Conservation (phyloP, 2,888 invertebrate genomes). For the Tupiocoris notatus region DNA sequence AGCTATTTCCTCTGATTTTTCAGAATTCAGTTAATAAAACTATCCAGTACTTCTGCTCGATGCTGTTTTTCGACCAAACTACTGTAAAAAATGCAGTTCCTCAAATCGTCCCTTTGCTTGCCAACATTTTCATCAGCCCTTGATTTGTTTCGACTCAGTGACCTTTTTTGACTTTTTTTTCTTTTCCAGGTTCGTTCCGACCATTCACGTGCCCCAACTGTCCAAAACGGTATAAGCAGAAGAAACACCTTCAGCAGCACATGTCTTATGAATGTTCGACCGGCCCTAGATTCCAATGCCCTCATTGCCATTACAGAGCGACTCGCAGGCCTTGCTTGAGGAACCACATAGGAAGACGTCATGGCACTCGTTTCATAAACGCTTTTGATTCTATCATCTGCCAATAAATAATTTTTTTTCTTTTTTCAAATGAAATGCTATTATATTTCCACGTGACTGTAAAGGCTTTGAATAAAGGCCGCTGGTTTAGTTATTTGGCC, state of each 20-base stretch:
- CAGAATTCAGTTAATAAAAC: no score
- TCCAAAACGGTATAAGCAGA: conserved; percentile 46
- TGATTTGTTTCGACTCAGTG: no score
- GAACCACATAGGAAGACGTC: not conserved
- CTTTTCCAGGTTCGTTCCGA: conserved; percentile 4
- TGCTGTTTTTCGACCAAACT: no score
- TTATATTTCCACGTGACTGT: not conserved
- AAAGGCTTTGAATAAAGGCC: no score
- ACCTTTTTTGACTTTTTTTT: no score
- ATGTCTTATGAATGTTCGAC: conserved; percentile 48
- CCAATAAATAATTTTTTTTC: not conserved
- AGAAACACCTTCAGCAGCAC: conserved; percentile 40
- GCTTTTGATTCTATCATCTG: not conserved
- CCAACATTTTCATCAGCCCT: no score
- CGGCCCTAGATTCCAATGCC: conserved; percentile 22
- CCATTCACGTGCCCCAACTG: conserved; percentile 41
- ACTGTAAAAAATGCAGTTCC: no score
- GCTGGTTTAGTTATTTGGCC: no score
- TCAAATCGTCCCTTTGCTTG: no score
- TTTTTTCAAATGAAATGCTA: not conserved
- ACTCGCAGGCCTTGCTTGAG: not conserved
- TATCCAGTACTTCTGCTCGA: no score
- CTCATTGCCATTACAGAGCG: conserved; percentile 25
- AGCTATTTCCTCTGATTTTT: no score
- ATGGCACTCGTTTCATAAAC: not conserved